phyloP scores from a whole-genome alignment of 92 coral and sea anemone genomes.

The Bergia puertoricense region DNA sequence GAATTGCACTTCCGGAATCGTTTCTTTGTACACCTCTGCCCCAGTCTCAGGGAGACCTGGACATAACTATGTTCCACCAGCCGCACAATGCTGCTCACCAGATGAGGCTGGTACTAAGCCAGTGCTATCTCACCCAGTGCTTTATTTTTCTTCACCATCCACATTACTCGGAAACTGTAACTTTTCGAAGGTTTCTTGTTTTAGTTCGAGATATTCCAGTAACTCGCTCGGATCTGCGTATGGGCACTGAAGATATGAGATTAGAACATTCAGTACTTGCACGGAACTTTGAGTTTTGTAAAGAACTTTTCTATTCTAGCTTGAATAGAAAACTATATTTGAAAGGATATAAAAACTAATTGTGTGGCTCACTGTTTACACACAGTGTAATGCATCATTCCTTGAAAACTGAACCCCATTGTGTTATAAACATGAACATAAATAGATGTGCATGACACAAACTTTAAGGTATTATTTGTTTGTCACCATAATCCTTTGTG shows the following conservation, averaged over 20 bases:
- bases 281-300: no score
- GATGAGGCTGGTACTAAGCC: background rate
- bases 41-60: background rate
- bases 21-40: background rate
- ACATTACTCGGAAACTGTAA: conserved; percentile 78
- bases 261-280: background rate
- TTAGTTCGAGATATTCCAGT: conserved; percentile 67
- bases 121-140: background rate
- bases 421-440: no score
- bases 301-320: no score
- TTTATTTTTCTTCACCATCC: background rate
- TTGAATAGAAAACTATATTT: no score
- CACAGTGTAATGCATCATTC: no score
- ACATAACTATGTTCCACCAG: background rate
- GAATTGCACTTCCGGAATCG: background rate
- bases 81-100: background rate
- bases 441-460: no score
- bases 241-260: conserved; percentile 58
- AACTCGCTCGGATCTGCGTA: conserved; percentile 79
- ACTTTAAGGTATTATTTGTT: no score
- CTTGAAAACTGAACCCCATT: no score
- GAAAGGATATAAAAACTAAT: no score
- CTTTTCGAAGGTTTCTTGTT: conserved; percentile 68
- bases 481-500: no score
- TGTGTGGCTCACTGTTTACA: no score